These are phyloP conservation scores for Malurus elegans DNA, from an alignment of 2,113 vertebrate genomes.

Conservation along the genomic window DNA sequence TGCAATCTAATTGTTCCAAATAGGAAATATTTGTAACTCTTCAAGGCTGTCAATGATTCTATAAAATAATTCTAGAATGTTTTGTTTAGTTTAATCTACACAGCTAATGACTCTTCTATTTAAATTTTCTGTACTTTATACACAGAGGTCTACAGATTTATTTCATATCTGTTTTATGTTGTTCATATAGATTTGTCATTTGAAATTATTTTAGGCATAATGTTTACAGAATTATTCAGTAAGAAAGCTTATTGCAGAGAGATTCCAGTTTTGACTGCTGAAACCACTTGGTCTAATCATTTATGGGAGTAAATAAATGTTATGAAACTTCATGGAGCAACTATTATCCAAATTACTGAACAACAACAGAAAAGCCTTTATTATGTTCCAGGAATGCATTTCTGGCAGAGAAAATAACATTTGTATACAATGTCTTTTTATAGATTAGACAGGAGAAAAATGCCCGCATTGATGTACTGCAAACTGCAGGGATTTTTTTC, in stretches of 20 bases:
- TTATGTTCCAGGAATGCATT: slow-evolving; percentile 67
- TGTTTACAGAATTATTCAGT: slow-evolving; percentile 37
- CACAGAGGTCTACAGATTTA: neutral
- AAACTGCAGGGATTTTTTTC: slow-evolving; percentile 61
- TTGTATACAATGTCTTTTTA: slow-evolving; percentile 76
- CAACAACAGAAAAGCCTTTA: slow-evolving; percentile 64
- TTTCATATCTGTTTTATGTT: neutral
- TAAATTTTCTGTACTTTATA: neutral
- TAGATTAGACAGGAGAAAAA: slow-evolving; percentile 71
- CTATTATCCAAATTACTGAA: slow-evolving; percentile 75
- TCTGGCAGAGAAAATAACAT: slow-evolving; percentile 71
- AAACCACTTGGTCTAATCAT: slow-evolving; percentile 51
- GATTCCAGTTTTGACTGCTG: slow-evolving; percentile 27
- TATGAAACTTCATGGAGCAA: slow-evolving; percentile 72
- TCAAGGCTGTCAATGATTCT: neutral
- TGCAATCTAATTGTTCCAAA: neutral
- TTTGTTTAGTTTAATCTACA: neutral
- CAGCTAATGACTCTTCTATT: neutral
- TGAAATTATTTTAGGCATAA: slow-evolving; percentile 23
- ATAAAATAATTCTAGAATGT: neutral
- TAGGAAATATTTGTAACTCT: neutral
- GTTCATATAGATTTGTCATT: slow-evolving; percentile 4
- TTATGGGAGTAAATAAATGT: slow-evolving; percentile 74
- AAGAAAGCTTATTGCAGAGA: slow-evolving; percentile 20
- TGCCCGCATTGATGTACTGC: slow-evolving; percentile 68